Evolutionary conservation across 1,140 invertebrate genomes (phyloP), one percentile per base, ranked within the genome.

Genomic region (Diorhabda sublineata): DNA sequence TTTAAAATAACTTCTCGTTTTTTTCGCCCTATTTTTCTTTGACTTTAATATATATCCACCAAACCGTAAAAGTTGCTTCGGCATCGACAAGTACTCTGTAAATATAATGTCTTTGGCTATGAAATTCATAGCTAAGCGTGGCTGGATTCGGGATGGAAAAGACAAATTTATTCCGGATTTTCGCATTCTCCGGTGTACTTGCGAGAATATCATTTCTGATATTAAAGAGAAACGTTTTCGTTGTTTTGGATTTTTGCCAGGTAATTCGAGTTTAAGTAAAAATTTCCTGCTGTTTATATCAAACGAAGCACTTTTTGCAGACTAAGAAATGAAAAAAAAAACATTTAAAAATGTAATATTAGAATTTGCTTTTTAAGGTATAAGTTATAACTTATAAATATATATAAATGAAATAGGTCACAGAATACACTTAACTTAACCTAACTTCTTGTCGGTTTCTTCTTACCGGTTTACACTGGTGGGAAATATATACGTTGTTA

Each of bases 181-280:
- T 66, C 64, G 56, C 64, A 66, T 58, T 66, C 64, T 58, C 56
- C 4, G 58, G 8, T 60, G 52, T 59, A 56, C 58, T 59, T 65
- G 64, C 42, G 56, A 9, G 42, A 65, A 65, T 65, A 65, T 59
- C 43, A 59, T 66, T 41, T 57, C 64, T 57, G 64, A 66, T 66
- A 66, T 66, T 66, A 66, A 66, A 66, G 45, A 11, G 64, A 66
- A 66, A 66, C 64, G 64, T 66, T 66, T 66, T 66, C 56, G 64
- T 66, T 66, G 64, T 66, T 66, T 66, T 66, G 47, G 47, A 52
- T 52, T 52, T n/a, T n/a, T 52, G n/a, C 47, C 47, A 52, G 47
- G 47, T 52, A 52, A 52, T 52, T 52, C 47, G 47, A n/a, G 47
- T 52, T 52, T 52, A 52, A n/a, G 47, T 52, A 8, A 3, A 52